A percentile compares a stretch with the other conserved stretches of the same genome.
These are phyloP conservation scores for Ennomos fuscantarius DNA, from an alignment of 2,888 invertebrate genomes.

Conservation along the genomic window DNA sequence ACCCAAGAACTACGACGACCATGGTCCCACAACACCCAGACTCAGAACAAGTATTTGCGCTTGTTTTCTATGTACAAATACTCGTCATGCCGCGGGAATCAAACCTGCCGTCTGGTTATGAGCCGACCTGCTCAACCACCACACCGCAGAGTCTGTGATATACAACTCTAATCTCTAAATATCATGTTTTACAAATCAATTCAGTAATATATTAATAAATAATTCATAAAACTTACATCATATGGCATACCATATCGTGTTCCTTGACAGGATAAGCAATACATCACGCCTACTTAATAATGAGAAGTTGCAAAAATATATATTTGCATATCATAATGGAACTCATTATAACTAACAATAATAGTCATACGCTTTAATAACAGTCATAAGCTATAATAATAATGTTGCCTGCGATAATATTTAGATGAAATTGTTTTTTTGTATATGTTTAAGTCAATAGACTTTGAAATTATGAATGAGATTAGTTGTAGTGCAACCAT, in stretches of 20 bases:
- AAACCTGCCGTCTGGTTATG: no score
- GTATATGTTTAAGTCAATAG: constrained; percentile 19
- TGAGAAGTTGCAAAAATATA: constrained; percentile 60
- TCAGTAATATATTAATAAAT: constrained; percentile 32
- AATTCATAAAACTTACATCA: constrained; percentile 43
- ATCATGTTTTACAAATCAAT: constrained; percentile 32
- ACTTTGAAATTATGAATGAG: constrained; percentile 22
- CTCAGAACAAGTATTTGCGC: no score
- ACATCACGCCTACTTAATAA: constrained; percentile 55
- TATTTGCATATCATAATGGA: constrained; percentile 59
- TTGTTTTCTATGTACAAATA: no score
- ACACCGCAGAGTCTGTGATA: no score
- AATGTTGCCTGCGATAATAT: constrained; percentile 12
- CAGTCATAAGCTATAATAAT: constrained; percentile 17
- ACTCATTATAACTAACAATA: constrained; percentile 27
- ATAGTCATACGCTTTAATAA: constrained; percentile 18
- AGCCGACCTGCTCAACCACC: no score
- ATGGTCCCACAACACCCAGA: no score
- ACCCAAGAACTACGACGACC: no score
- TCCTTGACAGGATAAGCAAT: constrained; percentile 48
- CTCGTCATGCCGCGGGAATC: no score
- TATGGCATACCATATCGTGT: constrained; percentile 35
- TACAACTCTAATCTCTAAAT: constrained; percentile 21
- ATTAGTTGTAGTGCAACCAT: not conserved
- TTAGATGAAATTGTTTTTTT: constrained; percentile 16